These are phyloP conservation scores for Falco peregrinus DNA, from an alignment of 2,797 vertebrate species.

Conservation along the genomic window DNA sequence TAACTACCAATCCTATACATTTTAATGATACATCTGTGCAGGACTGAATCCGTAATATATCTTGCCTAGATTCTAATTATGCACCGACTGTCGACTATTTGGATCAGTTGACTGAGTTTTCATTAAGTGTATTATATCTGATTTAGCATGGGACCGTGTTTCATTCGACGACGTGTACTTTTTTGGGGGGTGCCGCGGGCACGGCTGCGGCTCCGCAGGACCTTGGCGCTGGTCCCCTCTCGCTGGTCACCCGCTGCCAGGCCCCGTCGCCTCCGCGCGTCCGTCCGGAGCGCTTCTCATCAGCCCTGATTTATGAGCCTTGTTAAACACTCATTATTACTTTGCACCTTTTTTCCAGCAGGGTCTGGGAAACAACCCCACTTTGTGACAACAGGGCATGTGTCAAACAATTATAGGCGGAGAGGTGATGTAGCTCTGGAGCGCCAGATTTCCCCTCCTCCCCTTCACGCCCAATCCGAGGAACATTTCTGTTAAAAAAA, in stretches of 20 bases:
- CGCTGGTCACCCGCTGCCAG: constrained; percentile 71
- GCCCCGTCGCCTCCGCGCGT: constrained; percentile 62
- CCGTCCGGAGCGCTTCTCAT: constrained; percentile 20
- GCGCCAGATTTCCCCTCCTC: neutral
- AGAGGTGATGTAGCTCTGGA: constrained; percentile 24
- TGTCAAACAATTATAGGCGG: constrained; percentile 58
- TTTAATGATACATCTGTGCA: neutral
- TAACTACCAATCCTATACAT: neutral
- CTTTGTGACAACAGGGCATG: constrained; percentile 62
- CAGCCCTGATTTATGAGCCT: constrained; percentile 84
- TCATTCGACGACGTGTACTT: neutral
- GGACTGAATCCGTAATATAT: constrained; percentile 14
- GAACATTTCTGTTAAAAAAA: neutral
- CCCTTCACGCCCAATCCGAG: neutral
- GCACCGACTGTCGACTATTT: neutral
- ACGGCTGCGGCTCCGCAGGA: neutral
- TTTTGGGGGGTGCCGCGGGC: neutral
- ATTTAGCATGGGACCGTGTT: neutral
- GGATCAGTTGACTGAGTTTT: constrained; percentile 57
- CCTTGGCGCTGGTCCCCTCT: neutral
- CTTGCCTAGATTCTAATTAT: constrained; percentile 41
- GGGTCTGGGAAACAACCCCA: constrained; percentile 60
- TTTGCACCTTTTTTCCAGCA: constrained; percentile 71
- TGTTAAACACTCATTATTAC: constrained; percentile 85
- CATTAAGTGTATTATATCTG: constrained; percentile 21